Conservation (phyloP, 2,888 invertebrate species). For the Chymomyza fuscimana region DNA sequence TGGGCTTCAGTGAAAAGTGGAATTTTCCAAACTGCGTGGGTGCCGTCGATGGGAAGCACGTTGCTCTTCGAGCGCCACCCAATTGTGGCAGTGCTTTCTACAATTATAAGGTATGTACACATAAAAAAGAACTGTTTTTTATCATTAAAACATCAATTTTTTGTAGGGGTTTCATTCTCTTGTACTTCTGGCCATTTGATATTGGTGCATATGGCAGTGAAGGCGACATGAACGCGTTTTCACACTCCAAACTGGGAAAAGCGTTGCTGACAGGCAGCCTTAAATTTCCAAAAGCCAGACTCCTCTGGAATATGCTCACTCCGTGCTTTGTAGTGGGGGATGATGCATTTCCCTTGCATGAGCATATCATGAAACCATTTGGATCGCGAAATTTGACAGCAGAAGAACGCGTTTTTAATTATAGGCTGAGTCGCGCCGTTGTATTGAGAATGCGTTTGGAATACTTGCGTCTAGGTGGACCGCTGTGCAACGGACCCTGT, state of each 20-base stretch:
- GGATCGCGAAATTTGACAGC: background rate
- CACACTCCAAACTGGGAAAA: too few species aligned
- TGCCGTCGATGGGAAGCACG: background rate
- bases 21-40: slow-evolving; percentile 6
- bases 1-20: background rate
- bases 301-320: too few species aligned
- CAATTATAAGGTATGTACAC: slow-evolving; percentile 11
- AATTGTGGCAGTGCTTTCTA: slow-evolving; percentile 2
- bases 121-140: too few species aligned
- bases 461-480: background rate
- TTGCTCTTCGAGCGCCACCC: background rate
- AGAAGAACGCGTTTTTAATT: background rate
- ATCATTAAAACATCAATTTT: too few species aligned
- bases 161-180: too few species aligned
- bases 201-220: too few species aligned
- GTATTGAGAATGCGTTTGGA: slow-evolving; percentile 16
- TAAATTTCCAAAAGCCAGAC: too few species aligned
- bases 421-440: slow-evolving; percentile 7
- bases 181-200: too few species aligned
- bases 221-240: too few species aligned
- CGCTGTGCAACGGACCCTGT: background rate
- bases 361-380: slow-evolving; percentile 7
- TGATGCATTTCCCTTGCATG: too few species aligned
- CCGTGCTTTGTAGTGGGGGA: too few species aligned
- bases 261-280: too few species aligned